Evolutionary conservation across 2,113 vertebrate species (phyloP), one percentile per base, ranked within the genome.

Genomic region (Microcebus ravelobensis): DNA sequence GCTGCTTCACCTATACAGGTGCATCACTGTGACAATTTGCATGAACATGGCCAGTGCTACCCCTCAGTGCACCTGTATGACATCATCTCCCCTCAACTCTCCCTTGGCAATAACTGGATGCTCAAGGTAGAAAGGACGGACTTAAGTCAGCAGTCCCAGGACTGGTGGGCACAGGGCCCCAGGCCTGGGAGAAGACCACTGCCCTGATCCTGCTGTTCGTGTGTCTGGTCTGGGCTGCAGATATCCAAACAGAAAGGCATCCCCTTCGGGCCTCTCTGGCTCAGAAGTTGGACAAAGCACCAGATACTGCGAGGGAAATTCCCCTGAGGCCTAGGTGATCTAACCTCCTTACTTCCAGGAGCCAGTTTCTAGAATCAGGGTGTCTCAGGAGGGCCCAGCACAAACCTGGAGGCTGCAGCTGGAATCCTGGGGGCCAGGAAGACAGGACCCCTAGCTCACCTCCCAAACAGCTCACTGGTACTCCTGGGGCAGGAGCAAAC

Each of bases 1-100:
- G 18, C 39, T 4, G 14, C 13, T 31, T 23, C 34, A 14, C 25
- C 6, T 4, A 17, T 18, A 45, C 21, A 90, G 81, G 34, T 25
- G 17, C 3, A 2, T 21, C 0, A 1, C 2, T 0, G 5, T 13
- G 70, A 27, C 5, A 25, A 13, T 0, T 5, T 2, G 42, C 5
- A 8, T 0, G 0, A 55, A 36, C 0, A 14, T 3, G 0, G 42
- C 6, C 2, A 8, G 57, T 15, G 5, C 73, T 27, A 25, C 31
- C 31, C 3, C 80, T 67, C 12, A 1, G 13, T 8, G 8, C 4
- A 0, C 52, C 14, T 25, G 25, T 12, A 8, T 8, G 14, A 27
- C 1, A 1, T 12, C 3, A 23, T 23, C 39, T 55, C 3, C 27
- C 34, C 7, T 42, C 31, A 23, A 0, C 8, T 34, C 17, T 6